Percentiles rank a stretch among this genome's conserved stretches.
phyloP scores from a whole-genome alignment of 2,797 vertebrate genomes.

The Austrolebias charrua region DNA sequence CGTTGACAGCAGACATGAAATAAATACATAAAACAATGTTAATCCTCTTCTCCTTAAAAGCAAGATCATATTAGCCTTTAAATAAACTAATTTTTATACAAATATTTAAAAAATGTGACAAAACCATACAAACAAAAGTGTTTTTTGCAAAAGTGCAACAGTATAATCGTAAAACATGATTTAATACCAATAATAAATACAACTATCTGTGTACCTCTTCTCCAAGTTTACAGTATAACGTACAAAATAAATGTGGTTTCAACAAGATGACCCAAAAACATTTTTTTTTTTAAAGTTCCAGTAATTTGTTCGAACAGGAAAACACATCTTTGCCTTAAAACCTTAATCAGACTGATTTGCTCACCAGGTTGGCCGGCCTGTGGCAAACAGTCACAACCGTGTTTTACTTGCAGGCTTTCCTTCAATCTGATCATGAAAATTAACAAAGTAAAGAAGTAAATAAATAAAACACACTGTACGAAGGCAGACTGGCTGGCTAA shows the following conservation, averaged over 20 bases:
- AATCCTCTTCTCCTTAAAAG: conserved; percentile 13
- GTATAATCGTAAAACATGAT: conserved; percentile 26
- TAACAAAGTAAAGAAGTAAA: conserved; percentile 11
- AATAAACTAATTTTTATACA: conserved; percentile 9
- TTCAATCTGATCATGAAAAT: conserved; percentile 9
- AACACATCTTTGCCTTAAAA: not conserved
- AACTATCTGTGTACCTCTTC: conserved; percentile 49
- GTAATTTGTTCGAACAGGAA: not conserved
- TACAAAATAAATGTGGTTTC: conserved; percentile 14
- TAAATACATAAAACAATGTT: not conserved
- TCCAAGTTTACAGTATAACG: conserved; percentile 32
- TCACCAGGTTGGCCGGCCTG: conserved; percentile 88
- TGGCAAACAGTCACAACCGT: conserved; percentile 57
- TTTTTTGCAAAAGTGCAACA: conserved; percentile 51
- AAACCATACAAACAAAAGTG: conserved; percentile 42
- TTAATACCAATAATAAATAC: conserved; percentile 44
- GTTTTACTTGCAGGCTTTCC: not conserved
- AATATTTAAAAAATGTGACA: conserved; percentile 42
- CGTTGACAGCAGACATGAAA: conserved; percentile 40
- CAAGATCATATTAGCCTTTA: conserved; percentile 3
- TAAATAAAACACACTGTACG: not conserved
- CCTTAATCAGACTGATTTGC: conserved; percentile 40
- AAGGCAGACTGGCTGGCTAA: conserved; percentile 72
- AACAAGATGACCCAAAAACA: conserved; percentile 53
- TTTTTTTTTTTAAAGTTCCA: not conserved